phyloP scores from a whole-genome alignment of 2,888 invertebrate species.

The Hydroisotoma schaefferi region DNA sequence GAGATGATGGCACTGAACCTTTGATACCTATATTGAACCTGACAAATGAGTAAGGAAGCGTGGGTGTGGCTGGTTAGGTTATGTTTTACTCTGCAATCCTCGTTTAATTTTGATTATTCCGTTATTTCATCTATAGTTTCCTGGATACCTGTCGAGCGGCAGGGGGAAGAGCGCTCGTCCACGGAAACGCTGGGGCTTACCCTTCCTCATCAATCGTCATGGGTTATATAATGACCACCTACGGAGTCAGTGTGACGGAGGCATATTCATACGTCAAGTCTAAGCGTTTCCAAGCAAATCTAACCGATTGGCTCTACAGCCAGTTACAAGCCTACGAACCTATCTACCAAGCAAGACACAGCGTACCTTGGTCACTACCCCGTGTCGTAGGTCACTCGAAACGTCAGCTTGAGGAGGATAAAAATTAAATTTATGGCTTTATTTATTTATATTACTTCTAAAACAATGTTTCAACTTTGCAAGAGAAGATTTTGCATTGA shows the following conservation, averaged over 20 bases:
- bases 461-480: too few relatives aligned
- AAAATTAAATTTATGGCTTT: too few relatives aligned
- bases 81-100: too few relatives aligned
- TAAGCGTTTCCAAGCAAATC: slow-evolving; percentile 63
- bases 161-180: slow-evolving; percentile 63
- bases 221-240: slow-evolving; percentile 66
- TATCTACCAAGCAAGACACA: slow-evolving; percentile 61
- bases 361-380: slow-evolving; percentile 31
- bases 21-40: too few relatives aligned
- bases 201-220: slow-evolving; percentile 65
- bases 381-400: too few relatives aligned
- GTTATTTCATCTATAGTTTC: too few relatives aligned
- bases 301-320: slow-evolving; percentile 64
- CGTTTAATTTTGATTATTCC: too few relatives aligned
- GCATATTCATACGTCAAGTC: slow-evolving; percentile 61
- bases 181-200: slow-evolving; percentile 67
- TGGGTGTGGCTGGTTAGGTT: too few relatives aligned
- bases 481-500: too few relatives aligned
- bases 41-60: too few relatives aligned
- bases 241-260: slow-evolving; percentile 49
- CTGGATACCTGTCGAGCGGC: slow-evolving; percentile 53
- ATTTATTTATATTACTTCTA: too few relatives aligned
- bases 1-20: slow-evolving; percentile 25
- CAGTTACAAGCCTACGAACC: slow-evolving; percentile 65
- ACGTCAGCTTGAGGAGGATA: too few relatives aligned